Evolutionary conservation across 2,113 vertebrate genomes (phyloP).

Genomic region (Vidua macroura): DNA sequence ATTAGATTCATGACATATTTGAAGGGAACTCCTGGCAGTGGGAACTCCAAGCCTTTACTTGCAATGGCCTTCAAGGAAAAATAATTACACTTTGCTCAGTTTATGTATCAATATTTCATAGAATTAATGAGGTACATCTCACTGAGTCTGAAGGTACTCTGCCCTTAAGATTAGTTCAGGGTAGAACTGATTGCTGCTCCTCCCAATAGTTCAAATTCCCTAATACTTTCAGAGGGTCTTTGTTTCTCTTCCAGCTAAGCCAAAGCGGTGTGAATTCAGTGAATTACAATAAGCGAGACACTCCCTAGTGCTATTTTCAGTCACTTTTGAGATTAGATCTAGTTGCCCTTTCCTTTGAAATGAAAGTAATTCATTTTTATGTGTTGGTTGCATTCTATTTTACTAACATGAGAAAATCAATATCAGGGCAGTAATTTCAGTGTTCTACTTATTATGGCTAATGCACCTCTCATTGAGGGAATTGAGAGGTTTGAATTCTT

Average conservation of each 20-base stretch:
- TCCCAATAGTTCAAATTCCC: slow-evolving; percentile 18
- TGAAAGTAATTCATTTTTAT: slow-evolving; percentile 20
- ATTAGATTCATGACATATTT: slow-evolving; percentile 2
- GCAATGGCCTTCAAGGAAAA: neutral
- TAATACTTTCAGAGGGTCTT: neutral
- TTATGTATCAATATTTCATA: slow-evolving; percentile 19
- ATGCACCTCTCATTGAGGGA: neutral
- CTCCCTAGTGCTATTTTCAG: slow-evolving; percentile 8
- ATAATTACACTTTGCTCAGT: neutral
- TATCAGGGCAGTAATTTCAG: neutral
- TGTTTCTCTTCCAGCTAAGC: neutral
- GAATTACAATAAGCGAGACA: neutral
- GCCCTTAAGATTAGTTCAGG: neutral
- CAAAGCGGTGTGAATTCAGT: neutral
- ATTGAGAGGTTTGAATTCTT: neutral
- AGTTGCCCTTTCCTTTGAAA: slow-evolving; percentile 14
- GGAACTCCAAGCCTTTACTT: neutral
- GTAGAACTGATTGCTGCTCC: neutral
- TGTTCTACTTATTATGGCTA: neutral
- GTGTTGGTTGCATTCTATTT: neutral
- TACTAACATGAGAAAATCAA: neutral
- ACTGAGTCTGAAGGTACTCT: neutral
- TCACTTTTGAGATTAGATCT: slow-evolving; percentile 11
- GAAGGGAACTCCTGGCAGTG: neutral
- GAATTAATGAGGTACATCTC: neutral